phyloP scores from a whole-genome alignment of 2,888 invertebrate genomes.

The Chymomyza caudatula region DNA sequence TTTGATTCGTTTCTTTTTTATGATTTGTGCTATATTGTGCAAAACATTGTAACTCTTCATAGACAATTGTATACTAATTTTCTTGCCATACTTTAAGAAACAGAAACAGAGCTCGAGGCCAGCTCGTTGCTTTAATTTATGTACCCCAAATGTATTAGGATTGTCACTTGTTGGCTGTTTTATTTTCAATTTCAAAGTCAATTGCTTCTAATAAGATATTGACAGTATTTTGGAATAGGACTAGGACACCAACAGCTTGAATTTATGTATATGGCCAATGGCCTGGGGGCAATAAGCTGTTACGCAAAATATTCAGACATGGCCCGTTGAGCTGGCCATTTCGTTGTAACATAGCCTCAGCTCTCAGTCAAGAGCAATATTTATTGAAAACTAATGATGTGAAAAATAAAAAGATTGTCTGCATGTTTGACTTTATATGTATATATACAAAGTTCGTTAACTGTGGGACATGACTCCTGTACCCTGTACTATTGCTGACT shows the following conservation, averaged over 20 bases:
- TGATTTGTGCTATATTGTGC: not conserved
- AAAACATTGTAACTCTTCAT: not conserved
- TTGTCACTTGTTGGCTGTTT: not conserved
- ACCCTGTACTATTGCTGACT: constrained; percentile 69
- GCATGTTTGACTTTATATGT: constrained; percentile 42
- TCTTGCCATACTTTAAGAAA: not conserved
- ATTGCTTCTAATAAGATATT: not conserved
- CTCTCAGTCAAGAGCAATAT: constrained; percentile 40
- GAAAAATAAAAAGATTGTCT: constrained; percentile 69
- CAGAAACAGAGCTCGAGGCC: too few relatives aligned
- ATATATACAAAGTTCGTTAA: not conserved
- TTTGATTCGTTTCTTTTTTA: not conserved
- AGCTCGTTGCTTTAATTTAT: not conserved
- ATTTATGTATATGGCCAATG: not conserved
- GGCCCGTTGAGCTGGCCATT: too few relatives aligned
- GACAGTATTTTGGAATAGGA: not conserved
- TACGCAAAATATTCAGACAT: not conserved
- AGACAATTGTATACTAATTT: not conserved
- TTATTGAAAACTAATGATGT: constrained; percentile 71
- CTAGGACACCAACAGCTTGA: not conserved
- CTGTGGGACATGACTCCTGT: constrained; percentile 51
- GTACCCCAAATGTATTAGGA: too few relatives aligned
- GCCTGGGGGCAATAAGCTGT: not conserved
- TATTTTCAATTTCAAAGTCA: not conserved
- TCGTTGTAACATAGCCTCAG: constrained; percentile 2